A percentile compares a stretch with the other conserved stretches of the same genome.
These are phyloP conservation scores for Corythucha ciliata DNA, from an alignment of 2,888 invertebrate species.

Conservation along the genomic window DNA sequence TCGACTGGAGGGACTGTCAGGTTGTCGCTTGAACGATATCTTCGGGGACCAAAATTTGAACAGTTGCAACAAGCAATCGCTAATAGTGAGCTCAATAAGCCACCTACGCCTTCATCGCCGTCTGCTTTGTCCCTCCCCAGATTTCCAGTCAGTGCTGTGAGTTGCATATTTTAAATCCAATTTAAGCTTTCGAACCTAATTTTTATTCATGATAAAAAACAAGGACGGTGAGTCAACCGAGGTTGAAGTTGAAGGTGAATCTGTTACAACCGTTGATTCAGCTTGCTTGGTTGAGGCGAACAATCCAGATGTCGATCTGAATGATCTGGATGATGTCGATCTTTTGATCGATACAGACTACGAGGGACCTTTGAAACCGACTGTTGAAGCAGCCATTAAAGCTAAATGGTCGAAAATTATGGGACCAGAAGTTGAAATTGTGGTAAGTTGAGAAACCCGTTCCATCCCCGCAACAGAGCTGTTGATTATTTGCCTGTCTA, in stretches of 20 bases:
- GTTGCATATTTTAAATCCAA: slow-evolving; percentile 21
- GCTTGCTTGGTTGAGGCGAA: slow-evolving; percentile 53
- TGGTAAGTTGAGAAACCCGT: slow-evolving; percentile 52
- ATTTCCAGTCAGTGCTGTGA: slow-evolving; percentile 47
- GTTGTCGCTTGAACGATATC: slow-evolving; percentile 79
- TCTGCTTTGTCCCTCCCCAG: slow-evolving; percentile 75
- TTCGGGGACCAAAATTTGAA: slow-evolving; percentile 81
- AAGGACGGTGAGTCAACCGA: slow-evolving; percentile 63
- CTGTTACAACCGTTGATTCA: slow-evolving; percentile 72
- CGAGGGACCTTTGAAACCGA: slow-evolving; percentile 58
- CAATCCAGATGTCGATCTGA: slow-evolving; percentile 49
- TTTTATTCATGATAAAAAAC: too few species aligned
- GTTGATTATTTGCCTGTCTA: too few species aligned
- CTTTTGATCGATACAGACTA: slow-evolving; percentile 44
- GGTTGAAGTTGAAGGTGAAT: slow-evolving; percentile 70
- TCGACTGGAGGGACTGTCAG: slow-evolving; percentile 87
- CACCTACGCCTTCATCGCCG: slow-evolving; percentile 47
- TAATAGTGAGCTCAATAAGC: slow-evolving; percentile 63
- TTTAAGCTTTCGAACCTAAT: too few species aligned
- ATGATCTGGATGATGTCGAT: slow-evolving; percentile 54
- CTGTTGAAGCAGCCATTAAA: slow-evolving; percentile 60
- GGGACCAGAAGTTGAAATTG: slow-evolving; percentile 68
- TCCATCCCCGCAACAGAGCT: too few species aligned
- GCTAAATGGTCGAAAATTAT: slow-evolving; percentile 76
- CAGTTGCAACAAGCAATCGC: slow-evolving; percentile 80